These are phyloP conservation scores for Caenorhabditis doughertyi DNA, from an alignment of 2,888 invertebrate species.

Conservation along the genomic window DNA sequence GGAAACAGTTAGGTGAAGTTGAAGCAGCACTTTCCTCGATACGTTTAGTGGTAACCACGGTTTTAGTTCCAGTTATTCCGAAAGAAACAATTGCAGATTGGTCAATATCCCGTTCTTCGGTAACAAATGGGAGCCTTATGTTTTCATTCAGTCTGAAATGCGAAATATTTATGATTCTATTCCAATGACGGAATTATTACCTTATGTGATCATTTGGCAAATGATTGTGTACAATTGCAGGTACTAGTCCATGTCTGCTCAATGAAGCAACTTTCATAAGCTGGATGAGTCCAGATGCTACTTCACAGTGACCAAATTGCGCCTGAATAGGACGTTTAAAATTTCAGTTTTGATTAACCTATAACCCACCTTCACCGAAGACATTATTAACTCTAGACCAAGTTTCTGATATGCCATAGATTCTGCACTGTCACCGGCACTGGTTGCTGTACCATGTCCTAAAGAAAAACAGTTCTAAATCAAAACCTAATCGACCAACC, in stretches of 20 bases:
- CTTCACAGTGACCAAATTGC: slow-evolving; percentile 71
- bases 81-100: slow-evolving; percentile 67
- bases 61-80: slow-evolving; percentile 71
- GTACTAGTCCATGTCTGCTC: slow-evolving; percentile 52
- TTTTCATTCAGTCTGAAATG: slow-evolving; percentile 57
- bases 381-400: slow-evolving; percentile 55
- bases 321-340: slow-evolving; percentile 16
- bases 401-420: slow-evolving; percentile 60
- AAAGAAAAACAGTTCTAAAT: neutral
- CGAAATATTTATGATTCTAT: neutral
- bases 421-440: slow-evolving; percentile 62
- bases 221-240: slow-evolving; percentile 63
- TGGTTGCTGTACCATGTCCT: slow-evolving; percentile 67
- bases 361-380: slow-evolving; percentile 60
- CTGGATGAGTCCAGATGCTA: slow-evolving; percentile 70
- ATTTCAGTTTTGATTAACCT: no score
- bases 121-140: slow-evolving; percentile 64
- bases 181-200: slow-evolving; percentile 1
- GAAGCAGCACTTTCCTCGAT: neutral
- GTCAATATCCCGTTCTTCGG: slow-evolving; percentile 60
- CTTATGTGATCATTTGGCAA: slow-evolving; percentile 68
- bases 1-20: slow-evolving; percentile 1
- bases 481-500: neutral
- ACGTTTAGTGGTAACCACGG: slow-evolving; percentile 55
- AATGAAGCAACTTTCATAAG: slow-evolving; percentile 62